Conservation (phyloP, 2,797 vertebrate species). For the Melanotaenia maccullochi region DNA sequence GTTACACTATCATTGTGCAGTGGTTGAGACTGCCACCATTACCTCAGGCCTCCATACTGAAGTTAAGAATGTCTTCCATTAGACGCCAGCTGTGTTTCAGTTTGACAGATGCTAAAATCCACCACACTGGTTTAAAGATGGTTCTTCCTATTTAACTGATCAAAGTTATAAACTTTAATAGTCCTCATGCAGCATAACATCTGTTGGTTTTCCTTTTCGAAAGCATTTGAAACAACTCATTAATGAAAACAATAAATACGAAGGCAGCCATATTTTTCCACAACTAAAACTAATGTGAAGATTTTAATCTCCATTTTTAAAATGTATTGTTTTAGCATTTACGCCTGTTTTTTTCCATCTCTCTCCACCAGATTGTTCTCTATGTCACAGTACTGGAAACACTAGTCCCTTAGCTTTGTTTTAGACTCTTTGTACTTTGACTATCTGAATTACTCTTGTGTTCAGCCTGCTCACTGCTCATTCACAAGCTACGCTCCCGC, state of each 20-base stretch:
- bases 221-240: neutral
- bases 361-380: neutral
- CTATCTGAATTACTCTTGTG: neutral
- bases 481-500: neutral
- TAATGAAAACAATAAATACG: neutral
- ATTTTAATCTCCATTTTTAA: neutral
- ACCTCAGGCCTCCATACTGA: neutral
- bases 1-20: neutral
- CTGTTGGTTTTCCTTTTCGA: neutral
- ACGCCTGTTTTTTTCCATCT: neutral
- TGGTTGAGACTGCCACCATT: neutral
- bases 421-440: neutral
- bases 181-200: neutral
- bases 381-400: neutral
- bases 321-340: neutral
- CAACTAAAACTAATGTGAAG: neutral
- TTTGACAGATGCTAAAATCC: neutral
- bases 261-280: neutral
- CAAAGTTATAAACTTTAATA: neutral
- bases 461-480: neutral
- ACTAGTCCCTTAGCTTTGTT: neutral
- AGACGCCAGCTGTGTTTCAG: neutral
- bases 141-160: neutral
- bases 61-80: neutral
- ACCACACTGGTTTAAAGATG: neutral